These are phyloP conservation scores for Nomia melanderi DNA, from an alignment of 1,140 invertebrate species.

Conservation along the genomic window DNA sequence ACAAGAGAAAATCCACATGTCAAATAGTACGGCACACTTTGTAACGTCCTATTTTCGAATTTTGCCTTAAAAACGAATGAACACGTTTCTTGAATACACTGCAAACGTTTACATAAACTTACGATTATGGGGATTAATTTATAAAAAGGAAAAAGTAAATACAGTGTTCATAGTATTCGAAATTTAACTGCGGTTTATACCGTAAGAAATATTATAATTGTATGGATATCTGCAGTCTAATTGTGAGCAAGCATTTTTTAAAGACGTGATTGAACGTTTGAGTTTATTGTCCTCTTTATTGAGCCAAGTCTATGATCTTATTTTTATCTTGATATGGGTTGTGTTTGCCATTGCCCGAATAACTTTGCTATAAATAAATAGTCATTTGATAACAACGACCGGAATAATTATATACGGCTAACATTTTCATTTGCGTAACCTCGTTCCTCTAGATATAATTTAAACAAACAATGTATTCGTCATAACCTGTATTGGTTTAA, in stretches of 20 bases:
- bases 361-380: slow-evolving; percentile 69
- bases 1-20: not conserved
- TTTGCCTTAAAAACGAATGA: not conserved
- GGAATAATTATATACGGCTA: slow-evolving; percentile 14
- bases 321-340: slow-evolving; percentile 61
- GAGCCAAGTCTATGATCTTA: slow-evolving; percentile 49
- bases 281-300: slow-evolving; percentile 54
- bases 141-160: too few species aligned
- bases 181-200: too few species aligned
- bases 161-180: too few species aligned
- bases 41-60: not conserved
- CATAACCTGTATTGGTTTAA: too few species aligned
- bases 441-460: too few species aligned
- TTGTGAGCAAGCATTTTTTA: not conserved
- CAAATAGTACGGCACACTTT: not conserved
- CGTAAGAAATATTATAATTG: too few species aligned
- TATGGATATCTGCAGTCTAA: too few species aligned
- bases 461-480: too few species aligned
- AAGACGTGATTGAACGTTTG: not conserved
- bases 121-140: too few species aligned
- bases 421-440: too few species aligned
- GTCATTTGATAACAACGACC: slow-evolving; percentile 32
- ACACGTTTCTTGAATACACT: not conserved
- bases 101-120: too few species aligned
- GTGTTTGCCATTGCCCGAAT: slow-evolving; percentile 49